These are phyloP conservation scores for Ctenosaura bakeri DNA, from an alignment of 2,797 vertebrate genomes.

Conservation along the genomic window DNA sequence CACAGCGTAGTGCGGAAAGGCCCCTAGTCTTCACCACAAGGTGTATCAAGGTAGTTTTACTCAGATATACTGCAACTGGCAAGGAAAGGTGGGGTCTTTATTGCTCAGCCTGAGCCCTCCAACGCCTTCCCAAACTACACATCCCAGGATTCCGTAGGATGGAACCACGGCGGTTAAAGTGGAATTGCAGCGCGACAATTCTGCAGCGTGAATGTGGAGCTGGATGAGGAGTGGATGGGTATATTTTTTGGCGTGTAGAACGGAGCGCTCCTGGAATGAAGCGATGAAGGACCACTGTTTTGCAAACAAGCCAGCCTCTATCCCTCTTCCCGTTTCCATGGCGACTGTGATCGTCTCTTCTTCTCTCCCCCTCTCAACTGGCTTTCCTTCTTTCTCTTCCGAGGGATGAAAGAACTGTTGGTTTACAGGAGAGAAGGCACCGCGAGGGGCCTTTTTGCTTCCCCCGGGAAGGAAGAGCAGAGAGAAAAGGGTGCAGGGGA, in stretches of 20 bases:
- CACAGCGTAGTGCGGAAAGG: no score
- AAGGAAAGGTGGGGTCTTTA: no score
- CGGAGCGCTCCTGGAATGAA: neutral
- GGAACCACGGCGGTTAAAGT: no score
- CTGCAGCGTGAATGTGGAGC: no score
- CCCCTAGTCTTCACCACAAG: no score
- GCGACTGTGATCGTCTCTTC: neutral
- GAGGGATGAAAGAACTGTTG: neutral
- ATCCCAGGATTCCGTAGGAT: no score
- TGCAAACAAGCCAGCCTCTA: constrained; percentile 30
- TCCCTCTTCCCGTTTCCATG: constrained; percentile 19
- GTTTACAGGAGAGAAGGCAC: neutral
- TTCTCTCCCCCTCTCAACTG: neutral
- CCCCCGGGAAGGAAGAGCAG: no score
- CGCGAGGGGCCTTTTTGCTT: neutral
- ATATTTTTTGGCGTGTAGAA: neutral
- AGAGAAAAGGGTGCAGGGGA: neutral
- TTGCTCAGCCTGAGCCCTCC: no score
- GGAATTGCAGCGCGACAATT: no score
- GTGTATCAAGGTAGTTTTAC: no score
- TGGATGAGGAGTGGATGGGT: neutral
- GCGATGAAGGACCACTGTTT: constrained; percentile 13
- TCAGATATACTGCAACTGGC: no score
- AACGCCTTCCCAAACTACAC: no score
- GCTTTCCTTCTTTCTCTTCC: neutral